These are phyloP conservation scores for Mionectes olivaceus DNA, from an alignment of 2,797 vertebrate genomes.

Conservation along the genomic window DNA sequence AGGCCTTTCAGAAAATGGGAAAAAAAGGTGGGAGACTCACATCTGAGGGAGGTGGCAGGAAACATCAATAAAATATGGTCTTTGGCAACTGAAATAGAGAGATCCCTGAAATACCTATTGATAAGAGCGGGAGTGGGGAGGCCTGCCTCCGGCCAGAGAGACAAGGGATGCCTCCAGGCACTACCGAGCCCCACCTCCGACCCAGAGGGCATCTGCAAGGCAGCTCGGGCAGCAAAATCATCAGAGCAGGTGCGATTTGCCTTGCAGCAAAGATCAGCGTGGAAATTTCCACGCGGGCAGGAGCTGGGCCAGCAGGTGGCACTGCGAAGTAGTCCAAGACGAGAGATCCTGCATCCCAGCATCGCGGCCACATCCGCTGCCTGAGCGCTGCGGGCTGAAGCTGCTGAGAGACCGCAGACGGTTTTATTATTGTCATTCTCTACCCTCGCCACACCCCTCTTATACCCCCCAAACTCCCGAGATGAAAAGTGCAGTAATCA, in stretches of 20 bases:
- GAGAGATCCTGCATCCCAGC: neutral
- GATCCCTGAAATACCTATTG: accelerated
- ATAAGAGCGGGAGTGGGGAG: accelerated
- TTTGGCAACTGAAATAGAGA: neutral
- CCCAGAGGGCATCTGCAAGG: accelerated
- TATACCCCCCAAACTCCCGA: neutral
- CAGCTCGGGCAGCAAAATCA: accelerated
- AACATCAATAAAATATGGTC: accelerated
- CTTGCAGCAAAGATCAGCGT: accelerated
- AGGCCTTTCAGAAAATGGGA: neutral
- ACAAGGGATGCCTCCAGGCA: neutral
- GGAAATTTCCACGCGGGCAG: constrained; percentile 64
- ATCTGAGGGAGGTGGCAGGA: neutral
- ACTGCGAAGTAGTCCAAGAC: constrained; percentile 25
- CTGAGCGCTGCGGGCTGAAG: neutral
- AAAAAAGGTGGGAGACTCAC: neutral
- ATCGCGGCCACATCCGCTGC: neutral
- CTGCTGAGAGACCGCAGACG: neutral
- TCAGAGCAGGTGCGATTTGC: accelerated
- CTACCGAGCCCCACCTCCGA: neutral
- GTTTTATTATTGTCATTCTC: neutral
- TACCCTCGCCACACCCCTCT: neutral
- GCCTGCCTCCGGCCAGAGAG: accelerated
- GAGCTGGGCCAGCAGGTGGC: constrained; percentile 65
- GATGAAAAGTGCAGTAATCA: constrained; percentile 32